These are phyloP conservation scores for Pogoniulus pusillus DNA, from an alignment of 2,797 vertebrate species.

Conservation along the genomic window DNA sequence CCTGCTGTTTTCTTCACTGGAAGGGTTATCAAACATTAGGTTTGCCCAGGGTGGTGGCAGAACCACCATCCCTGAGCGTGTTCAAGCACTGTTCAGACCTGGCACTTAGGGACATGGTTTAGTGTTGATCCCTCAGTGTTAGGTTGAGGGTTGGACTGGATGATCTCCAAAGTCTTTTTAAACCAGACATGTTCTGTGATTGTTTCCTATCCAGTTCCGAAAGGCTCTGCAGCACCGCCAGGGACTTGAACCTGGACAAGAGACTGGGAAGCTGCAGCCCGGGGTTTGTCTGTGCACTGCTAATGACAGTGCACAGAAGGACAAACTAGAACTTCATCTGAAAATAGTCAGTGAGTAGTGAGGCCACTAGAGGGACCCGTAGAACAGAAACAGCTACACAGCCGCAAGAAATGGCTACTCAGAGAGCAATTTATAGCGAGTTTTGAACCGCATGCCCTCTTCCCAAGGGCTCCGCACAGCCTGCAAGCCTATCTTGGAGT, in stretches of 20 bases:
- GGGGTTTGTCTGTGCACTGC: too few relatives aligned
- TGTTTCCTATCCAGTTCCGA: not conserved
- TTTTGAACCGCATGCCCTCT: not conserved
- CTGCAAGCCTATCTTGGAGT: not conserved
- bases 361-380: slow-evolving; percentile 77
- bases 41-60: too few relatives aligned
- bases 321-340: not conserved
- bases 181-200: too few relatives aligned
- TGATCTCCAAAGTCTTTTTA: too few relatives aligned
- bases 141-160: too few relatives aligned
- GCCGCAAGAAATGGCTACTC: not conserved
- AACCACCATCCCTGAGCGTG: too few relatives aligned
- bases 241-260: not conserved
- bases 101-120: too few relatives aligned
- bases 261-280: not conserved
- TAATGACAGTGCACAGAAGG: not conserved
- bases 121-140: too few relatives aligned
- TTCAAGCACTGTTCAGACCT: too few relatives aligned
- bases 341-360: not conserved
- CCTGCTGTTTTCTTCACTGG: not conserved
- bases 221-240: not conserved
- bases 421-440: not conserved
- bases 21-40: too few relatives aligned
- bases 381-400: not conserved
- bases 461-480: not conserved